A percentile compares a stretch with the other conserved stretches of the same genome.
phyloP scores from a whole-genome alignment of 2,888 invertebrate genomes.

The Hirtodrosophila duncani region DNA sequence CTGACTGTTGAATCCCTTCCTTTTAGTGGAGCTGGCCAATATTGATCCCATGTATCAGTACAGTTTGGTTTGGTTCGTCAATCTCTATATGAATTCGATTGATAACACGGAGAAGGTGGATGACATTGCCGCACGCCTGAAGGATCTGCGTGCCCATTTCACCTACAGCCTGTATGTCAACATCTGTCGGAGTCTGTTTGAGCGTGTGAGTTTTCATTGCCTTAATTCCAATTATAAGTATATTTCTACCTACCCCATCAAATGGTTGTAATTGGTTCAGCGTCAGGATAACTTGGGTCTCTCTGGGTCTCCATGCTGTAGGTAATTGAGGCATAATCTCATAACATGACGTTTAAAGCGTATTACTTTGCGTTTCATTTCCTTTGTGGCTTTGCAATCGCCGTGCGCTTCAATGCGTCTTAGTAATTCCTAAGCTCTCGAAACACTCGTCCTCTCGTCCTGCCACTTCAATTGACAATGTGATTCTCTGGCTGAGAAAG shows the following conservation, averaged over 20 bases:
- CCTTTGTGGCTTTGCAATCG: slow-evolving; percentile 42
- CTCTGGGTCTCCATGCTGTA: no score
- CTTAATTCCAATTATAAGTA: slow-evolving; percentile 24
- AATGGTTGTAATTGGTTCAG: no score
- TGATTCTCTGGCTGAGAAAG: slow-evolving; percentile 16
- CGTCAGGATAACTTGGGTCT: no score
- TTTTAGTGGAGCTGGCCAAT: slow-evolving; percentile 88
- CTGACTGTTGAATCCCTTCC: slow-evolving; percentile 10
- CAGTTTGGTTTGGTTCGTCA: slow-evolving; percentile 95
- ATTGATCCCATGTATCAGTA: slow-evolving; percentile 99
- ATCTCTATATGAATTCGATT: slow-evolving; percentile 90
- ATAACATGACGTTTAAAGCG: slow-evolving; percentile 53
- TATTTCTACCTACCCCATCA: not conserved
- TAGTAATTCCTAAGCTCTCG: slow-evolving; percentile 43
- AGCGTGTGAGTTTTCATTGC: slow-evolving; percentile 82
- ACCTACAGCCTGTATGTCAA: slow-evolving; percentile 93
- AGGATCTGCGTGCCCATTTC: slow-evolving; percentile 88
- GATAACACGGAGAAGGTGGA: slow-evolving; percentile 92
- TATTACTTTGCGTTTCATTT: slow-evolving; percentile 45
- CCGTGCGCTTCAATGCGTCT: slow-evolving; percentile 34
- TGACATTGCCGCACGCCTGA: slow-evolving; percentile 85
- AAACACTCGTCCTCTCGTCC: slow-evolving; percentile 6
- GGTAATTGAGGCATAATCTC: slow-evolving; percentile 60
- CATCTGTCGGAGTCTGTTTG: slow-evolving; percentile 95
- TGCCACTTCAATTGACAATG: slow-evolving; percentile 37